Conservation (phyloP, 2,888 invertebrate species). For the Agrypnus murinus region DNA sequence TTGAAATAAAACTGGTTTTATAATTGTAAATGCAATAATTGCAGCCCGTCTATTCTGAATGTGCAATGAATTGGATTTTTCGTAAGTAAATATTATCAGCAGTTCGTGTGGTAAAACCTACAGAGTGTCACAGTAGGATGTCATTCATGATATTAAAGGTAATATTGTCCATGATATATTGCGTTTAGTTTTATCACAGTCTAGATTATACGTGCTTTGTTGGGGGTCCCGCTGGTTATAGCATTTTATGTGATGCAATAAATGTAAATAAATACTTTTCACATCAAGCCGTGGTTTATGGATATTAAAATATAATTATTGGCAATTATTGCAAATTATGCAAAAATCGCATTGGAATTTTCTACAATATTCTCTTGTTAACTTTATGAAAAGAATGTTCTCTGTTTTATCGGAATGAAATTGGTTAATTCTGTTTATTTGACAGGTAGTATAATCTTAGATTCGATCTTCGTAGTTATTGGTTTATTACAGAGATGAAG, state of each 20-base stretch:
- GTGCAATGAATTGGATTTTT: slow-evolving; percentile 35
- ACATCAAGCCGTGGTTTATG: slow-evolving; percentile 43
- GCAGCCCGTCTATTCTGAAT: slow-evolving; percentile 30
- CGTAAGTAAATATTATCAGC: slow-evolving; percentile 12
- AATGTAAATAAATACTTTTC: slow-evolving; percentile 47
- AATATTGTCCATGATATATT: slow-evolving; percentile 42
- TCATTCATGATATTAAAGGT: slow-evolving; percentile 43
- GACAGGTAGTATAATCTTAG: too few species aligned
- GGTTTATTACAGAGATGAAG: too few species aligned
- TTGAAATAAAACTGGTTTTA: slow-evolving; percentile 30
- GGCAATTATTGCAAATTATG: slow-evolving; percentile 22
- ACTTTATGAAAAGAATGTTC: neutral
- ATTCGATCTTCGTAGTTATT: too few species aligned
- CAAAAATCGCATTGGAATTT: neutral
- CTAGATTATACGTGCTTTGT: slow-evolving; percentile 43
- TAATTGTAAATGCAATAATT: slow-evolving; percentile 39
- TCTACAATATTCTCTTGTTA: neutral
- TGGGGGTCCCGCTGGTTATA: slow-evolving; percentile 43
- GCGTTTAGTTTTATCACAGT: slow-evolving; percentile 44
- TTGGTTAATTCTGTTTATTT: too few species aligned
- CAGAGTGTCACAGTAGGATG: slow-evolving; percentile 42
- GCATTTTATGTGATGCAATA: slow-evolving; percentile 45
- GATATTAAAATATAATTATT: slow-evolving; percentile 36
- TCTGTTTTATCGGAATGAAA: too few species aligned
- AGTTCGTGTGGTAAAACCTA: slow-evolving; percentile 26